phyloP scores from a whole-genome alignment of 2,888 invertebrate species.

The Cephus rjabovi region DNA sequence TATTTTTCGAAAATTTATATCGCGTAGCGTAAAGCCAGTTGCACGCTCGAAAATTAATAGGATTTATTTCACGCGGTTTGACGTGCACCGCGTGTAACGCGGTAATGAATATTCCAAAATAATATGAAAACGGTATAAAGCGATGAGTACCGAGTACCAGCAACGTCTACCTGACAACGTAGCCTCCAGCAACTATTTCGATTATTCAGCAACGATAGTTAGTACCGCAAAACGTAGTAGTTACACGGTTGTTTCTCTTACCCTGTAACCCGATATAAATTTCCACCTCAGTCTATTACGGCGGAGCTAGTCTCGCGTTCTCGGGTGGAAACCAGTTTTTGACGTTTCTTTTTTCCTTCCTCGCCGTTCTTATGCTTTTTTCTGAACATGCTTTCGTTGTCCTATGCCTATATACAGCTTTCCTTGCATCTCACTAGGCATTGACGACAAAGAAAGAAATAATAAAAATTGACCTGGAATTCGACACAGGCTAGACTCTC shows the following conservation, averaged over 20 bases:
- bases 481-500: background rate
- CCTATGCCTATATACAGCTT: background rate
- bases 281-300: conserved; percentile 39
- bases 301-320: conserved; percentile 45
- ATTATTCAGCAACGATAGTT: background rate
- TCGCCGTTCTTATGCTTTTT: conserved; percentile 13
- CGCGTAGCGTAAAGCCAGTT: too few relatives aligned
- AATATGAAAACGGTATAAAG: too few relatives aligned
- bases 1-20: too few relatives aligned
- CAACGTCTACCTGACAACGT: too few relatives aligned
- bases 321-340: conserved; percentile 51
- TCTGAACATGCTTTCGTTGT: background rate
- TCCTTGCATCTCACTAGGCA: background rate
- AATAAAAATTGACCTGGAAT: background rate
- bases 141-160: too few relatives aligned
- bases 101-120: too few relatives aligned
- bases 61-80: too few relatives aligned
- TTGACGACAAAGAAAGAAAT: background rate
- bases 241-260: background rate
- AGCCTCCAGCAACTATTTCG: too few relatives aligned
- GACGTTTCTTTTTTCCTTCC: conserved; percentile 29
- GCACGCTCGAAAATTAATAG: too few relatives aligned
- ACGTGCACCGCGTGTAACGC: too few relatives aligned
- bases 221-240: background rate
- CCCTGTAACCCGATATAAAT: conserved; percentile 25